Evolutionary conservation across 2,888 invertebrate species (phyloP).

Genomic region (Leuctra nigra): DNA sequence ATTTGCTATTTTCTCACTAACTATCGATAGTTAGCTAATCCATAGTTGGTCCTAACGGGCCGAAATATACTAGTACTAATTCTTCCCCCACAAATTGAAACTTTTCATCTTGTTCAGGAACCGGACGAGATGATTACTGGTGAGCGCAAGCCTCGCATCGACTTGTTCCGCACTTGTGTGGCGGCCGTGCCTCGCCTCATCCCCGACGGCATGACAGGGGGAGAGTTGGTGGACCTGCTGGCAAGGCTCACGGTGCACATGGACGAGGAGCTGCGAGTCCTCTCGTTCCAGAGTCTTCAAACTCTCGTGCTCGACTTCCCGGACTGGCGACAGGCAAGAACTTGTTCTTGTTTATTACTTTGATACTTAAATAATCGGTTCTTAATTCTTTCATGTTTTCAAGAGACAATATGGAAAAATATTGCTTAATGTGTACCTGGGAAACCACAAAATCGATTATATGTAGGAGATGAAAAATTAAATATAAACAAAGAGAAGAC

Average conservation of each 20-base stretch:
- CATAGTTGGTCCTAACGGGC: too few relatives aligned
- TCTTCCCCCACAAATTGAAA: too few relatives aligned
- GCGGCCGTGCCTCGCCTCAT: slow-evolving; percentile 96
- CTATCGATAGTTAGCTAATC: too few relatives aligned
- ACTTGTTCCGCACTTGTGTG: slow-evolving; percentile 95
- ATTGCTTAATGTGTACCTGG: too few relatives aligned
- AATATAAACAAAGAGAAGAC: too few relatives aligned
- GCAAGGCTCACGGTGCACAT: slow-evolving; percentile 94
- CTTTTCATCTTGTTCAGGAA: slow-evolving; percentile 42
- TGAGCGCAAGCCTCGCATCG: slow-evolving; percentile 95
- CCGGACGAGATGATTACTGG: slow-evolving; percentile 89
- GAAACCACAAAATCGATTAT: too few relatives aligned
- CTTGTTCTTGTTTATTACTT: slow-evolving; percentile 80
- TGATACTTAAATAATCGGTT: slow-evolving; percentile 31
- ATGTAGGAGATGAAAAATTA: too few relatives aligned
- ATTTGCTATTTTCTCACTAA: too few relatives aligned
- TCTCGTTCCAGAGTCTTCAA: slow-evolving; percentile 92
- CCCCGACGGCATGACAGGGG: slow-evolving; percentile 94
- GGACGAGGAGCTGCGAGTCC: slow-evolving; percentile 92
- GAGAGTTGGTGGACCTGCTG: slow-evolving; percentile 90
- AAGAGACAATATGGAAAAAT: too few relatives aligned
- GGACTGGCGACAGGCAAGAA: slow-evolving; percentile 95
- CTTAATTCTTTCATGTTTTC: too few relatives aligned
- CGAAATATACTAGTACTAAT: too few relatives aligned
- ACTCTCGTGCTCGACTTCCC: slow-evolving; percentile 94